Evolutionary conservation across 2,888 invertebrate species (phyloP).

Genomic region (Ichneumoninae sp.): DNA sequence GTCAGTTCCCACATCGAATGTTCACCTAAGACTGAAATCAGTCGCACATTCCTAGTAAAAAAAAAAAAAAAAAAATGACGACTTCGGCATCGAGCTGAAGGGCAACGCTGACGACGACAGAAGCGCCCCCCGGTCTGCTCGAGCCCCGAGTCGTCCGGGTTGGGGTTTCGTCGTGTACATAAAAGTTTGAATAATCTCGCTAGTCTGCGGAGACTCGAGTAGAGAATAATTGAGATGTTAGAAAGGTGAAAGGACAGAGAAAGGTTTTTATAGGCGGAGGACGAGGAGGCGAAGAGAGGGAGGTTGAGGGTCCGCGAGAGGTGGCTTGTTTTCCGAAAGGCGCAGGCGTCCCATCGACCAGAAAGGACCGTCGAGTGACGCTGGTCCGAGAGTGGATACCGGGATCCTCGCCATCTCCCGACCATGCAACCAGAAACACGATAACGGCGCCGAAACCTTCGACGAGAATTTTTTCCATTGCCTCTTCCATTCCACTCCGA

Average conservation of each 20-base stretch:
- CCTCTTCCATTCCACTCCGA: not conserved
- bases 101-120: too few relatives aligned
- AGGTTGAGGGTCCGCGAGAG: slow-evolving; percentile 25
- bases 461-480: slow-evolving; percentile 17
- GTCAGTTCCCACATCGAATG: not conserved
- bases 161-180: slow-evolving; percentile 8
- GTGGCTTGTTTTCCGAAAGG: slow-evolving; percentile 61
- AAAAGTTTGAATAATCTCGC: slow-evolving; percentile 56
- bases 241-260: slow-evolving; percentile 63
- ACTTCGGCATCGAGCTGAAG: too few relatives aligned
- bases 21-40: too few relatives aligned
- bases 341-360: slow-evolving; percentile 71
- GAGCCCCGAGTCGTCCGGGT: too few relatives aligned
- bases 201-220: slow-evolving; percentile 34
- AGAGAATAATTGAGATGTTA: slow-evolving; percentile 65
- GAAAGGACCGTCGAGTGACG: slow-evolving; percentile 63
- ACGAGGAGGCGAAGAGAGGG: slow-evolving; percentile 15
- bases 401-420: slow-evolving; percentile 41
- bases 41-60: too few relatives aligned
- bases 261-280: slow-evolving; percentile 15
- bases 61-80: too few relatives aligned
- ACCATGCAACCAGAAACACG: slow-evolving; percentile 55
- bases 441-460: slow-evolving; percentile 57
- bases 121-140: too few relatives aligned
- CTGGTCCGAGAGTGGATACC: slow-evolving; percentile 41